A percentile compares a stretch with the other conserved stretches of the same genome.
Conservation (phyloP, 2,888 invertebrate species). For the Microctonus brassicae region DNA sequence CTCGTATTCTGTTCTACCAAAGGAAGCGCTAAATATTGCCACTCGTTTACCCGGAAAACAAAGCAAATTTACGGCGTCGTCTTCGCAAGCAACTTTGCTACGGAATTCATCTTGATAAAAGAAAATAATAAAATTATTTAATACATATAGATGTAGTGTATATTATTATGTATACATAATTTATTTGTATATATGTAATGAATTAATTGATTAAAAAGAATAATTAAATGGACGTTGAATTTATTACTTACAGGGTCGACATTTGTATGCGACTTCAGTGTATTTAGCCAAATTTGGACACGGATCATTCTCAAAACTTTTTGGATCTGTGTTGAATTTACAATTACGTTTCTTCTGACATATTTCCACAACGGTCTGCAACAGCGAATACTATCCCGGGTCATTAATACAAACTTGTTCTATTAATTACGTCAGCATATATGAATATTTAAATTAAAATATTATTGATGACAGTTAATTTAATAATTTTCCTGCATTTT, state of each 20-base stretch:
- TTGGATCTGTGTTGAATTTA: conserved; percentile 90
- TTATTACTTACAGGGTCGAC: conserved; percentile 95
- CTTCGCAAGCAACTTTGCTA: conserved; percentile 93
- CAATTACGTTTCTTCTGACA: conserved; percentile 95
- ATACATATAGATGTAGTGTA: neutral
- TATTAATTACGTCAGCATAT: neutral
- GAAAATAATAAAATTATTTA: conserved; percentile 1
- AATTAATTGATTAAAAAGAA: conserved; percentile 18
- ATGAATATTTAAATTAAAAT: neutral
- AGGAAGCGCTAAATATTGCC: conserved; percentile 93
- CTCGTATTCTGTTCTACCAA: conserved; percentile 89
- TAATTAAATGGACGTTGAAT: neutral
- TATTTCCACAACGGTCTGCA: conserved; percentile 93
- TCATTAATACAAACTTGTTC: conserved; percentile 64
- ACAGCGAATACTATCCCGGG: conserved; percentile 83
- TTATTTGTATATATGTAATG: neutral
- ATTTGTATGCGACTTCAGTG: conserved; percentile 96
- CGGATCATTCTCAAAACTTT: conserved; percentile 90
- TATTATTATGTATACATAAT: neutral
- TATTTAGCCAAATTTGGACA: conserved; percentile 93
- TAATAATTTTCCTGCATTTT: too few relatives aligned
- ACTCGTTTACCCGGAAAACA: conserved; percentile 91
- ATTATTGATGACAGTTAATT: neutral
- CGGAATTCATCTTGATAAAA: conserved; percentile 90
- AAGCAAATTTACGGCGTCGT: conserved; percentile 87